A percentile compares a stretch with the other conserved stretches of the same genome.
phyloP scores from a whole-genome alignment of 2,888 invertebrate species.

The Noctua fimbriata region DNA sequence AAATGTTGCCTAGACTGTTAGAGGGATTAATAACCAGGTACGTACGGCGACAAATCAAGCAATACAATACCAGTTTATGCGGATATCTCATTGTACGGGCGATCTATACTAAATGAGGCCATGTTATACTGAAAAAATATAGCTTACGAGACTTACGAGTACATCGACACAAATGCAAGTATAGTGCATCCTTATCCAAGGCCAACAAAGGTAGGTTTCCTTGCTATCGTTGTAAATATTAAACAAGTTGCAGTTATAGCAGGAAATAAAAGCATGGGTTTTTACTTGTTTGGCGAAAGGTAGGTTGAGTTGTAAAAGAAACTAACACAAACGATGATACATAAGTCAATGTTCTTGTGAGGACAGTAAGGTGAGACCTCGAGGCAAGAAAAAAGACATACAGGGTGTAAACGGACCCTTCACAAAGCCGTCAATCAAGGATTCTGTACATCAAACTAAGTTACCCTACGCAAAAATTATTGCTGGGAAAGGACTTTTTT shows the following conservation, averaged over 20 bases:
- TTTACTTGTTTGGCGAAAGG: not conserved
- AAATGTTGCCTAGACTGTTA: not conserved
- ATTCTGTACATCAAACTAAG: no score
- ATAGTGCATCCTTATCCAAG: not conserved
- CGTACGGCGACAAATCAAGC: no score
- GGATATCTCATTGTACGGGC: no score
- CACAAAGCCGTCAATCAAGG: no score
- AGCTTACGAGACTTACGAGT: not conserved
- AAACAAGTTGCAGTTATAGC: not conserved
- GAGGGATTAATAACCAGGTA: no score
- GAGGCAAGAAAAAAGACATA: not conserved
- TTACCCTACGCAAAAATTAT: no score
- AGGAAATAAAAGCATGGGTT: no score
- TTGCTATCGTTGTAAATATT: slow-evolving; percentile 12
- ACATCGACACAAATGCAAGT: not conserved
- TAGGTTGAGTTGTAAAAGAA: not conserved
- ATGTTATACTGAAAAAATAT: no score
- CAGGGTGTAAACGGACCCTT: no score
- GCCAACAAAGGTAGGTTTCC: not conserved
- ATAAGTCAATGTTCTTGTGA: not conserved
- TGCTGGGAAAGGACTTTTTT: no score
- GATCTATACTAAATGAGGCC: no score
- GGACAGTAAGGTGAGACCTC: not conserved
- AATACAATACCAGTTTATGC: no score
- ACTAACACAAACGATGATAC: not conserved